Evolutionary conservation across 1,140 invertebrate species (phyloP), one percentile per base, ranked within the genome.

Genomic region (Drosophila bocki): DNA sequence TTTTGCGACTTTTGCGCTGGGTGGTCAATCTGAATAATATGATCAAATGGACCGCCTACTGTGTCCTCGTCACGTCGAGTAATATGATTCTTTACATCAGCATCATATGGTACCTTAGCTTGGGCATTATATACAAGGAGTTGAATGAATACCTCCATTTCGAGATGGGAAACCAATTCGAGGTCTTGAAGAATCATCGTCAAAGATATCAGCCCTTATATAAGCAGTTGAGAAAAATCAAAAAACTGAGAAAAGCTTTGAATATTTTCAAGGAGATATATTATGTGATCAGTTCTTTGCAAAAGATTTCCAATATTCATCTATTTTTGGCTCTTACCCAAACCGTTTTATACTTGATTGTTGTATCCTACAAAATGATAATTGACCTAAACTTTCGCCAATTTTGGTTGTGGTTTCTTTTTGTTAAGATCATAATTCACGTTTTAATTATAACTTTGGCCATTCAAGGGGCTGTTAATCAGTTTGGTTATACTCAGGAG

Each of bases 101-200:
- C 17, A 70, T 75, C 13, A 33, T 86, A 17, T 62, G 37, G 29
- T 81, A 81, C 29, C 62, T 86, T 0, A 85, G 78, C 29, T 17
- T 85, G 35, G 78, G 65, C 0, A 22, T 44, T 13, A 45, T 80
- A 0, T 85, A 69, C 32, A 17, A 29, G 3, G 51, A 78, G n/a
- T 8, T 85, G 1, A 75, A 78, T 17, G 5, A 7, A 5, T 81
- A 71, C 61, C 32, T 81, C 1, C 19, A 19, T 0, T 19, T 22
- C 0, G 64, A 74, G 17, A 13, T 64, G 3, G 29, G 47, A 4
- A 8, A n/a, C 1, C 44, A 68, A 13, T 48, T 76, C 0, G 11
- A 15, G 5, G 3, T 5, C 0, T 17, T 80, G 5, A 48, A 47
- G 0, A 6, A 29, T 29, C 15, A 51, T n/a, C 15, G 26, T 7